A percentile compares a stretch with the other conserved stretches of the same genome.
These are phyloP conservation scores for Rissa tridactyla DNA, from an alignment of 2,113 vertebrate species.

Conservation along the genomic window DNA sequence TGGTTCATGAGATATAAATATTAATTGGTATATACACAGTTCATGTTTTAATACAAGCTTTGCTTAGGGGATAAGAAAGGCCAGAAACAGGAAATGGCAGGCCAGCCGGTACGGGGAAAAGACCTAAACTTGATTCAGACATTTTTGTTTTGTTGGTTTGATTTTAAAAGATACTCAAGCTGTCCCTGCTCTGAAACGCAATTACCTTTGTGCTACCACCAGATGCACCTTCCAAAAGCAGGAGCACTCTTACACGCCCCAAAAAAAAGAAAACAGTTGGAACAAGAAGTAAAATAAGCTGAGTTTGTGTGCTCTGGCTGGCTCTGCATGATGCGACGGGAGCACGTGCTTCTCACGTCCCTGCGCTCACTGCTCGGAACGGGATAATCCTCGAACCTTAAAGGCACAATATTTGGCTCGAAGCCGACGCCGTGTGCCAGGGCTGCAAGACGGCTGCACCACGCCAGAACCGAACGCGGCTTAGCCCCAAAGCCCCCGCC, in stretches of 20 bases:
- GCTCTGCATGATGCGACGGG: accelerated
- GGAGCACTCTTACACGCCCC: accelerated
- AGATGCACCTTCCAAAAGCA: background rate
- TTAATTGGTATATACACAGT: background rate
- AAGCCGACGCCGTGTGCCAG: background rate
- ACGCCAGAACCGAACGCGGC: accelerated
- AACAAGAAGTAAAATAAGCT: background rate
- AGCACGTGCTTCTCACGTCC: background rate
- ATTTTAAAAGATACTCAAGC: background rate
- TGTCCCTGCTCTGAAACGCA: background rate
- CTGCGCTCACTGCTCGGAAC: background rate
- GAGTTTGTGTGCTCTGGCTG: background rate
- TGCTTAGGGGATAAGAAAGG: background rate
- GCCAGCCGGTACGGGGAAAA: background rate
- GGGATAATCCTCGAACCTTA: background rate
- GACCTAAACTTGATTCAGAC: background rate
- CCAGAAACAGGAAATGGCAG: background rate
- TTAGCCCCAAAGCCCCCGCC: background rate
- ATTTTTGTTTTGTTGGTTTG: background rate
- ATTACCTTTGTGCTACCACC: background rate
- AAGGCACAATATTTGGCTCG: background rate
- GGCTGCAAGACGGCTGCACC: background rate
- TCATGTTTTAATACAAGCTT: background rate
- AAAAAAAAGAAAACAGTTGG: background rate
- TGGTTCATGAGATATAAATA: background rate